These are phyloP conservation scores for Anthoscopus minutus DNA, from an alignment of 2,113 vertebrate genomes.

Conservation along the genomic window DNA sequence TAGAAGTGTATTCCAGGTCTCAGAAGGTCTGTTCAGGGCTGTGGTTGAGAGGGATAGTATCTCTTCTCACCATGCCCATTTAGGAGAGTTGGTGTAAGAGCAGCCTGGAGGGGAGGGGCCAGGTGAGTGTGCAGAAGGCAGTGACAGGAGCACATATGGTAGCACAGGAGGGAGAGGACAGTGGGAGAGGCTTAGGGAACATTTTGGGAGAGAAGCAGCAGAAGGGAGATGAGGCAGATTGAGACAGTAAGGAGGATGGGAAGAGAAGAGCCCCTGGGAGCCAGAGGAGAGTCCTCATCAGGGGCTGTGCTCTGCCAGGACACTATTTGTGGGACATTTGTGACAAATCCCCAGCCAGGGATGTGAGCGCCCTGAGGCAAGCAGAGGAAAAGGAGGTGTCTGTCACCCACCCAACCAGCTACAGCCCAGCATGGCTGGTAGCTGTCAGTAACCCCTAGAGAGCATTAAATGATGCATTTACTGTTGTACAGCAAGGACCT, in stretches of 20 bases:
- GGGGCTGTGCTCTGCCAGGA: not conserved
- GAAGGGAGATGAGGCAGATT: not conserved
- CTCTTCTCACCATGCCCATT: not conserved
- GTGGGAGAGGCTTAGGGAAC: not conserved
- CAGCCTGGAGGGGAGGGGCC: not conserved
- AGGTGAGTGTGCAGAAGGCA: not conserved
- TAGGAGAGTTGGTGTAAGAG: not conserved
- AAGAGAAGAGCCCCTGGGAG: not conserved
- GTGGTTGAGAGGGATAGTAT: not conserved
- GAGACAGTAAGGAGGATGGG: not conserved
- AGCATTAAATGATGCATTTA: not conserved
- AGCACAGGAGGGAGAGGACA: not conserved
- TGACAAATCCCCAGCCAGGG: not conserved
- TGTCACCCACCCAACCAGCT: not conserved
- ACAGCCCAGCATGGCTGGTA: not conserved
- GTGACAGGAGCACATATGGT: not conserved
- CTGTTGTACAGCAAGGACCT: not conserved
- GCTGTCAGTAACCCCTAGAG: not conserved
- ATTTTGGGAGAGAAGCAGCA: not conserved
- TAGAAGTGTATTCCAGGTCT: not conserved
- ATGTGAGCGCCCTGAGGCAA: not conserved
- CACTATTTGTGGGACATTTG: rapidly evolving
- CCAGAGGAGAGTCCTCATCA: not conserved
- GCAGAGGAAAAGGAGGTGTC: not conserved
- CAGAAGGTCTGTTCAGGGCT: not conserved